phyloP scores from a whole-genome alignment of 2,113 vertebrate species.

The Apus apus region DNA sequence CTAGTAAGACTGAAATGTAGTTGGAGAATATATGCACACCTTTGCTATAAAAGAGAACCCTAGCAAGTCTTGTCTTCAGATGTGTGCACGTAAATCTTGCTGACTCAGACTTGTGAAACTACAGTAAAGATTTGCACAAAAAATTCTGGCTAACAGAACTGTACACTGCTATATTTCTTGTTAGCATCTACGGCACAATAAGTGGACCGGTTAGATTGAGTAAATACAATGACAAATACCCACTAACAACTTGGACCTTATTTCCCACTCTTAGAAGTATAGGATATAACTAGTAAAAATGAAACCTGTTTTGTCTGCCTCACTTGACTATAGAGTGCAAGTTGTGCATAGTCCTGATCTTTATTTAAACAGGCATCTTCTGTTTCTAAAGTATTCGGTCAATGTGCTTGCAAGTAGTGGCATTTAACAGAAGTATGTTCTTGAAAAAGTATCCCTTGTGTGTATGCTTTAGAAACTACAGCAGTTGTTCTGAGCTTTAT shows the following conservation, averaged over 20 bases:
- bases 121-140: background rate
- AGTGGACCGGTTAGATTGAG: background rate
- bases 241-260: background rate
- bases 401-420: background rate
- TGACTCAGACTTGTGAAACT: background rate
- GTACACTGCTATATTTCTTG: background rate
- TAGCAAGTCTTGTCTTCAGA: background rate
- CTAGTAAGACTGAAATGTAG: background rate
- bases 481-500: background rate
- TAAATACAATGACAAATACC: background rate
- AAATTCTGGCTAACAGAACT: background rate
- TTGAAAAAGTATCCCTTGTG: background rate
- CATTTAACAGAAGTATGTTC: fast-evolving
- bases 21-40: background rate
- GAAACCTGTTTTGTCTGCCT: background rate
- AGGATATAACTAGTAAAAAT: background rate
- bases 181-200: background rate
- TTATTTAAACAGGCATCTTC: background rate
- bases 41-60: background rate
- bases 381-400: background rate
- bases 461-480: background rate
- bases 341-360: background rate
- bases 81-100: fast-evolving
- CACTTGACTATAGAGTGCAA: background rate
- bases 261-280: background rate